These are phyloP conservation scores for Didymodactylos carnosus DNA, from an alignment of 2,888 invertebrate species.

Conservation along the genomic window DNA sequence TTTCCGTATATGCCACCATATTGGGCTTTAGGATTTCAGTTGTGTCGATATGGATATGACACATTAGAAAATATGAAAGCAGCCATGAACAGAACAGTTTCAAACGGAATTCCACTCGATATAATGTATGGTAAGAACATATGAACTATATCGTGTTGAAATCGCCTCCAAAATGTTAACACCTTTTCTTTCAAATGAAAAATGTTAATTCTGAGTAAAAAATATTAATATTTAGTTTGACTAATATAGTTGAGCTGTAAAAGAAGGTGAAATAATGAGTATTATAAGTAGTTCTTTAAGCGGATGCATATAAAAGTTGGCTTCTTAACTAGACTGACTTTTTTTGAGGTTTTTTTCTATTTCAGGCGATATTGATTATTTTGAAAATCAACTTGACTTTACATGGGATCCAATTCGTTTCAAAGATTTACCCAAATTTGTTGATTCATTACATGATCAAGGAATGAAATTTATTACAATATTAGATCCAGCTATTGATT, in stretches of 20 bases:
- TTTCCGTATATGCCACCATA: constrained; percentile 32
- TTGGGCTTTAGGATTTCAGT: constrained; percentile 69
- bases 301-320: no score
- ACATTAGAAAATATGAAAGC: constrained; percentile 21
- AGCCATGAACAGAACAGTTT: constrained; percentile 25
- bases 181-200: no score
- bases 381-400: constrained; percentile 25
- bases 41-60: constrained; percentile 46
- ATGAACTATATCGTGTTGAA: constrained; percentile 3
- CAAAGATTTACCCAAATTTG: constrained; percentile 16
- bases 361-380: constrained; percentile 30
- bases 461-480: constrained; percentile 28
- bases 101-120: constrained; percentile 24
- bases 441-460: constrained; percentile 19
- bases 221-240: no score
- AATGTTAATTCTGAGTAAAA: no score
- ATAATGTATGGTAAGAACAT: constrained; percentile 3
- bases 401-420: constrained; percentile 24
- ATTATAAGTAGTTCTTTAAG: no score
- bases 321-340: not conserved
- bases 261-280: no score
- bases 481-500: constrained; percentile 16
- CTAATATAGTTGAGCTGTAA: no score
- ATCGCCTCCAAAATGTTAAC: constrained; percentile 23
- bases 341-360: constrained; percentile 15